Base-by-base conservation (phyloP, 2,113 vertebrate genomes). In the Baryphthengus martii region DNA sequence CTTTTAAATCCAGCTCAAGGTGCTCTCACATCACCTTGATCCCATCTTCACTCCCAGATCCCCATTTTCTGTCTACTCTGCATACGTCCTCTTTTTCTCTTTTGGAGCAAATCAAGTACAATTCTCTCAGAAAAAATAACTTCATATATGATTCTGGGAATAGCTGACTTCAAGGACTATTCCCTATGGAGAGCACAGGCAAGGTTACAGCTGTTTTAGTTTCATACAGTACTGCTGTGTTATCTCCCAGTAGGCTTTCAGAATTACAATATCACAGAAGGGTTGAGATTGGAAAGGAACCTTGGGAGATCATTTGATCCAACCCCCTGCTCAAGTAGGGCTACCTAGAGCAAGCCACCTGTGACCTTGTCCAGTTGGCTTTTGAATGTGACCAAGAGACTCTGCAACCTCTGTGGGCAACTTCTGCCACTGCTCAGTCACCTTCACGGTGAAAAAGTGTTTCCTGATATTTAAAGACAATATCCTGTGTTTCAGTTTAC, bases 61-160 rank as follows among this genome's bases (percentile, higher is more conserved):
- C 17, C 55, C 10, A 59, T 37, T 18, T 44, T 5, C 45, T 77
- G 9, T 37, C n/a, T 39, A 23, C 11, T 61, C 1, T 0, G 0
- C 26, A 4, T 31, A 21, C 1, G 1, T 56, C 39, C 44, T 82
- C 6, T 1, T 90, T 75, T 53, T 39, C 8, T 52, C 17, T 91
- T 85, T 87, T 26, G 42, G 35, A 95, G 18, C 2, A 24, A n/a
- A 77, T 45, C 4, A 85, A 61, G n/a, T 17, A 52, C 26, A 35
- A 9, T 74, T 56, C 5, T 85, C 35, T 84, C 49, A 80, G n/a
- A 81, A 81, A 91, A 53, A 37, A 25, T n/a, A 53, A 77, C 58
- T 87, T 29, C 8, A 8, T 1, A 0, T 26, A n/a, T 20, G 15
- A 45, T 61, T 86, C 62, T 35, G 77, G 68, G 37, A 89, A 77